Conservation (phyloP, 2,888 invertebrate genomes). For the Ormia ochracea region DNA sequence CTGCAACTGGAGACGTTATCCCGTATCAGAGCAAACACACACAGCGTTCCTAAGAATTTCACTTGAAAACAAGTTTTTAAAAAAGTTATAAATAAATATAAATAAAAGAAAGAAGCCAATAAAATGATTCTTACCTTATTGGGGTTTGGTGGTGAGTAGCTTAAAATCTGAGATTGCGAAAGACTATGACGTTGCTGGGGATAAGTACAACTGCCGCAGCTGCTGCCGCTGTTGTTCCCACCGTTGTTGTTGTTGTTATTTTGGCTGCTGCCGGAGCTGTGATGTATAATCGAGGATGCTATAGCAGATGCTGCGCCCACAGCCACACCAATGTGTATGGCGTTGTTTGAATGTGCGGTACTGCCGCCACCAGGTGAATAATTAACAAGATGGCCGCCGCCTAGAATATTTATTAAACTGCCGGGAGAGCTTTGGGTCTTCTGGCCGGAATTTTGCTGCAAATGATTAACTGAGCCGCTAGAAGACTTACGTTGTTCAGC, state of each 20-base stretch:
- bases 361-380: constrained; percentile 49
- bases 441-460: constrained; percentile 7
- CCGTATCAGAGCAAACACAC: no score
- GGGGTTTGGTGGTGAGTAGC: constrained; percentile 59
- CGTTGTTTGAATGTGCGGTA: constrained; percentile 58
- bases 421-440: constrained; percentile 49
- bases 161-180: constrained; percentile 54
- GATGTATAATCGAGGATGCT: constrained; percentile 54
- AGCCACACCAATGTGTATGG: constrained; percentile 54
- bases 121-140: constrained; percentile 54
- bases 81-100: not conserved
- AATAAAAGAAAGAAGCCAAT: not conserved
- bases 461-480: not conserved
- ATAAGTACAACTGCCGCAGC: constrained; percentile 52
- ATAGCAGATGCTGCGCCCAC: constrained; percentile 45
- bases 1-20: no score
- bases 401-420: constrained; percentile 49
- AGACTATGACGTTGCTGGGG: constrained; percentile 53
- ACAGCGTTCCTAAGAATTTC: no score
- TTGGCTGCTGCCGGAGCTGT: constrained; percentile 15
- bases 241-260: constrained; percentile 28
- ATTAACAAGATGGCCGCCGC: constrained; percentile 48
- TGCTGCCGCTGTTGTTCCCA: constrained; percentile 13
- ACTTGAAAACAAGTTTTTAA: not conserved
- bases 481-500: constrained; percentile 35